Evolutionary conservation across 2,797 vertebrate genomes (phyloP).

Genomic region (Salarias fasciatus): DNA sequence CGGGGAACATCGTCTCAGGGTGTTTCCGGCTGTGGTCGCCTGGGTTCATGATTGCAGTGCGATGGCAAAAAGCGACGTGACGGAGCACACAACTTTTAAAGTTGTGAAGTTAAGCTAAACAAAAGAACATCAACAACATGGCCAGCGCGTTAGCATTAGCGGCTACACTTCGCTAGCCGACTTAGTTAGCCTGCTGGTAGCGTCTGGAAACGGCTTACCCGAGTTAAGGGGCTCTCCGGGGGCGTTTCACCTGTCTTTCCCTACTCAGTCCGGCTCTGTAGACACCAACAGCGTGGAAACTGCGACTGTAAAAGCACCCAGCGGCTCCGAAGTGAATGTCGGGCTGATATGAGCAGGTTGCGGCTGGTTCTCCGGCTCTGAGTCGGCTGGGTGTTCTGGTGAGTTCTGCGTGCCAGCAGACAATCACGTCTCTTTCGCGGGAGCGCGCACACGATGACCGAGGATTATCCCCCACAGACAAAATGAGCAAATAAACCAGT

Average conservation of each 20-base stretch:
- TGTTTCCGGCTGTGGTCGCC: rapidly evolving
- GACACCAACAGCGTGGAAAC: neutral
- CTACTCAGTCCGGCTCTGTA: constrained; percentile 1
- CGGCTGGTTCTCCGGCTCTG: constrained; percentile 22
- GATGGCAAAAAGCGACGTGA: rapidly evolving
- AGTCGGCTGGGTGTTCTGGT: constrained; percentile 9
- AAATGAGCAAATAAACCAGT: no score
- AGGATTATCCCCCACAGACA: no score
- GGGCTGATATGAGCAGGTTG: constrained; percentile 10
- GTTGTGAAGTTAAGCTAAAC: constrained; percentile 27
- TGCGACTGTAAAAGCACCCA: neutral
- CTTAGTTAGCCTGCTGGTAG: constrained; percentile 32
- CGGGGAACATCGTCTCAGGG: rapidly evolving
- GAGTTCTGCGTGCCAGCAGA: no score
- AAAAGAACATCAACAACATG: constrained; percentile 67
- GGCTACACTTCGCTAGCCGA: constrained; percentile 45
- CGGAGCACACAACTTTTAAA: constrained; percentile 14
- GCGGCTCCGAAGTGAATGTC: neutral
- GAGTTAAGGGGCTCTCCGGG: constrained; percentile 23
- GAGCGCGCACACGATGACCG: no score
- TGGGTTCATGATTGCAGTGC: rapidly evolving
- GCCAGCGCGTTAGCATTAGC: constrained; percentile 64
- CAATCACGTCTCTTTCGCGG: no score
- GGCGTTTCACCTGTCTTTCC: neutral
- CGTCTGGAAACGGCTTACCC: constrained; percentile 67